Percentiles rank a stretch among this genome's conserved stretches.
Conservation (phyloP, 2,888 invertebrate species). For the Seira musarum region DNA sequence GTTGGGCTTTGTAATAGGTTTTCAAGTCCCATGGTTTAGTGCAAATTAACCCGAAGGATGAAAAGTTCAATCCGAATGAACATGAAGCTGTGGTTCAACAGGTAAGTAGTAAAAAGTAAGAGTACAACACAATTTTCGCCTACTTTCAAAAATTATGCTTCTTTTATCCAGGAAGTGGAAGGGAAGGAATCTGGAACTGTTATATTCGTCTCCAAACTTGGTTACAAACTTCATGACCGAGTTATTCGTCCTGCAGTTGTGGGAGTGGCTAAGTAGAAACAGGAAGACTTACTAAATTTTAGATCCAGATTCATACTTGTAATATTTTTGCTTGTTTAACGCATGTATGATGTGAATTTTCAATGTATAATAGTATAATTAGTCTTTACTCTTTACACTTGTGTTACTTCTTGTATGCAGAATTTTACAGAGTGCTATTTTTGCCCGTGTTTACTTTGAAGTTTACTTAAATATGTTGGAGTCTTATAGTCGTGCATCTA, state of each 20-base stretch:
- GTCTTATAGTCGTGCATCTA: too few species aligned
- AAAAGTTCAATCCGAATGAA: constrained; percentile 96
- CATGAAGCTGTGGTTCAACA: constrained; percentile 98
- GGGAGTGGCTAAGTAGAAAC: constrained; percentile 88
- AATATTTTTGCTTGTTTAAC: too few species aligned
- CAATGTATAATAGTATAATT: too few species aligned
- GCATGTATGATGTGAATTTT: too few species aligned
- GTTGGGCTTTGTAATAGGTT: constrained; percentile 78
- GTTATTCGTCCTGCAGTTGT: constrained; percentile 97
- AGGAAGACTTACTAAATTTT: background rate
- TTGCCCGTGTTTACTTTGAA: too few species aligned
- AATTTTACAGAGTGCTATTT: too few species aligned
- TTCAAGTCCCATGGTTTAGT: constrained; percentile 93
- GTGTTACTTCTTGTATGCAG: too few species aligned
- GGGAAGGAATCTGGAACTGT: constrained; percentile 89
- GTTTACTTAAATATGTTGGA: too few species aligned
- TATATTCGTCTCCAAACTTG: constrained; percentile 94
- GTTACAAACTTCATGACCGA: constrained; percentile 94
- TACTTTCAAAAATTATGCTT: background rate
- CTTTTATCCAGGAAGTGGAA: constrained; percentile 78
- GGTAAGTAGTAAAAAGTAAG: constrained; percentile 73
- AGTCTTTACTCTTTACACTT: too few species aligned
- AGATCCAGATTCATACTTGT: too few species aligned
- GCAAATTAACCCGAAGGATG: constrained; percentile 89
- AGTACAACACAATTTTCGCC: constrained; percentile 1